Evolutionary conservation across 2,888 invertebrate species (phyloP), one percentile per base, ranked within the genome.

Genomic region (Drosophila kuntzei): DNA sequence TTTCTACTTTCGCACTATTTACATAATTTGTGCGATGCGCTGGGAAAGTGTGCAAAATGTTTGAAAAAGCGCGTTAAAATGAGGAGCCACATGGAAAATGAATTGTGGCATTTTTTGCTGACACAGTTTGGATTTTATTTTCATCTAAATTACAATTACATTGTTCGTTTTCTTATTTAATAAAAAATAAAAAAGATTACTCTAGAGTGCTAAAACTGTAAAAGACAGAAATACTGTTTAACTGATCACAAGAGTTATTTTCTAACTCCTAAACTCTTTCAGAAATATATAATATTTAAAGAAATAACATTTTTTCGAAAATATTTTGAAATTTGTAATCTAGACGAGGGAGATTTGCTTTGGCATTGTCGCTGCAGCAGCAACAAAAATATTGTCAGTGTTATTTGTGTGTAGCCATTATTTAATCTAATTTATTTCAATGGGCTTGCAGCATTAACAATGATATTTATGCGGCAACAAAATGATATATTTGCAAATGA

Each of bases 31-130:
- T 37, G n/a, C 57, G 43, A 29, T 41, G 47, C 50, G 34, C 44
- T 37, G 49, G 57, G 36, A 71, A 77, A 77, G 43, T 65, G 71
- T 74, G 81, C 59, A 59, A 76, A 80, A 68, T 73, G 65, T 53
- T 71, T 29, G 55, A 41, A 61, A 72, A 76, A 71, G 49, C 50
- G 55, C 79, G 76, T 70, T 76, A 76, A 82, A 78, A 78, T 70
- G 69, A 36, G 29, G 18, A 41, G 63, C 64, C 69, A 64, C 70
- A 71, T 55, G 68, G 50, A 69, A 75, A 67, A 82, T 81, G 70
- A 85, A 68, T 79, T 76, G 76, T 77, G 49, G 73, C 46, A 16
- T 51, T 71, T 37, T 37, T 36, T 25, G 57, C 57, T 69, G 68
- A 32, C 32, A 55, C n/a, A 12, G 39, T 53, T 32, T 32, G 29